These are phyloP conservation scores for Naso thynnoides DNA, from an alignment of 2,797 vertebrate genomes.

Conservation along the genomic window DNA sequence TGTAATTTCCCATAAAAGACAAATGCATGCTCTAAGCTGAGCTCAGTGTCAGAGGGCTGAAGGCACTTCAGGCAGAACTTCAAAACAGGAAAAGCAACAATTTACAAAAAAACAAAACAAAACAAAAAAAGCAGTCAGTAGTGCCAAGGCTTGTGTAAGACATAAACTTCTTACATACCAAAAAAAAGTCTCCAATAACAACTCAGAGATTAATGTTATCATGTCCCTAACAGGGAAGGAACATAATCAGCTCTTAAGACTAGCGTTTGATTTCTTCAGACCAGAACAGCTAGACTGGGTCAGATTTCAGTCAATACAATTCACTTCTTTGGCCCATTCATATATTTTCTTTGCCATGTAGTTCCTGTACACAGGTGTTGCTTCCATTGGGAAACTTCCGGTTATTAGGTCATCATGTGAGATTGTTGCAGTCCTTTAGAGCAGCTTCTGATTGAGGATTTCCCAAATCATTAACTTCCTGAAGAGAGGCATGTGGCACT, in stretches of 20 bases:
- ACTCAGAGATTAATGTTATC: constrained; percentile 83
- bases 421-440: constrained; percentile 72
- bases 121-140: constrained; percentile 65
- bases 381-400: constrained; percentile 23
- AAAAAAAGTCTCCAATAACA: constrained; percentile 95
- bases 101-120: too few relatives aligned
- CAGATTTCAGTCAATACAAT: constrained; percentile 40
- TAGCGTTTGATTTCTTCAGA: constrained; percentile 47
- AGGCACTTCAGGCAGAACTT: constrained; percentile 80
- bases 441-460: constrained; percentile 92
- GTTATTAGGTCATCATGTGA: neutral
- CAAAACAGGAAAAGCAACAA: too few relatives aligned
- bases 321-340: constrained; percentile 67
- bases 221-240: constrained; percentile 36
- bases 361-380: constrained; percentile 35
- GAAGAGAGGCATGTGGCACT: constrained; percentile 95
- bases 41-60: constrained; percentile 52
- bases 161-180: constrained; percentile 86
- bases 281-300: constrained; percentile 27
- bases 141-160: constrained; percentile 76
- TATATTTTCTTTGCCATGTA: constrained; percentile 19
- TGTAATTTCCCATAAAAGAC: constrained; percentile 7
- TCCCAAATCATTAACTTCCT: constrained; percentile 96
- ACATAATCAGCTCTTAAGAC: constrained; percentile 67
- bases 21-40: constrained; percentile 22